These are phyloP conservation scores for Lepus americanus DNA, from an alignment of 2,113 vertebrate species.

Conservation along the genomic window DNA sequence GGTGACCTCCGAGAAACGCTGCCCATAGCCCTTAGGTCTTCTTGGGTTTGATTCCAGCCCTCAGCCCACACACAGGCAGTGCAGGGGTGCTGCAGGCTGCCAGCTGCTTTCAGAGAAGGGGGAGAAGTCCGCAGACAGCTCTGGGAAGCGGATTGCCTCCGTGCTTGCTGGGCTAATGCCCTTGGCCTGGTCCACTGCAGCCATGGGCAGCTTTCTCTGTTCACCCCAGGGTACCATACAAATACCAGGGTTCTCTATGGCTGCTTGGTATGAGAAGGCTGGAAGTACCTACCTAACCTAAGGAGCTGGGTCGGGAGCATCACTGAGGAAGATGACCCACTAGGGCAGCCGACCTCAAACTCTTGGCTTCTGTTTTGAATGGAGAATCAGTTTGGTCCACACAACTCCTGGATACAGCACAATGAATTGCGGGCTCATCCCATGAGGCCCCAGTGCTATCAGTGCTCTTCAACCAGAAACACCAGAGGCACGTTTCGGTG, in stretches of 20 bases:
- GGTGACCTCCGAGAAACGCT: neutral
- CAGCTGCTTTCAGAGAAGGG: neutral
- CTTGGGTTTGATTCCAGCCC: neutral
- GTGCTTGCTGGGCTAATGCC: neutral
- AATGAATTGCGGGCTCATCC: too few species aligned
- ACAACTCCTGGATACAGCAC: neutral
- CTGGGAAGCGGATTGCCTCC: too few species aligned
- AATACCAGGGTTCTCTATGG: neutral
- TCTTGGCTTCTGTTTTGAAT: too few species aligned
- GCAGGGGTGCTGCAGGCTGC: neutral
- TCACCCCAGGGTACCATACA: neutral
- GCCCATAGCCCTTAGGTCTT: neutral
- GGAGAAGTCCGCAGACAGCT: too few species aligned
- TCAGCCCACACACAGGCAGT: neutral
- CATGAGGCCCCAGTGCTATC: too few species aligned
- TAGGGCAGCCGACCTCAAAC: too few species aligned
- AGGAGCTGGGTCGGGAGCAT: neutral
- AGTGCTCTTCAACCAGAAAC: too few species aligned
- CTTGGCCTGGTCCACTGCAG: neutral
- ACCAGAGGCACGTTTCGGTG: too few species aligned
- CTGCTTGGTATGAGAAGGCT: neutral
- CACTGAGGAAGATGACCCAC: too few species aligned
- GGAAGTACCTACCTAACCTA: neutral
- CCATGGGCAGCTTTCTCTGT: neutral
- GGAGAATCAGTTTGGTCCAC: neutral